Base-by-base conservation (phyloP, 1,140 invertebrate genomes). In the Drosophila punjabiensis region DNA sequence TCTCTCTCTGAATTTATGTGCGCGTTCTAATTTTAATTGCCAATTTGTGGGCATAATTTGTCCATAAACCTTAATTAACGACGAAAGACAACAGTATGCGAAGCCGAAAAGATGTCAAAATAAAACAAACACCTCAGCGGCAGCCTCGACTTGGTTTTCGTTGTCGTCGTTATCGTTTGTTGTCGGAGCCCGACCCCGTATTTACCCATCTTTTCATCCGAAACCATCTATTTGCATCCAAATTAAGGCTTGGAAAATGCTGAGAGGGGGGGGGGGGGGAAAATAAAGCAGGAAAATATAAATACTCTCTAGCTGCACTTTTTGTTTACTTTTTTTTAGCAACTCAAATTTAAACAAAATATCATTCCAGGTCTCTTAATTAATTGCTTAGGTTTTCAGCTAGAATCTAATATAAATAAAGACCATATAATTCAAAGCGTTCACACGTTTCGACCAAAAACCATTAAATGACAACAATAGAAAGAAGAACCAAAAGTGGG, bases 31-130 rank as follows among this genome's bases (percentile, higher is more conserved):
- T 90, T 90, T 90, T 90, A 90, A 90, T 90, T 90, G 86, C 76
- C 86, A 90, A 91, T 90, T 90, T 90, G 86, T 90, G 86, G 87
- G 82, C 86, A 90, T 90, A 90, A 90, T 90, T 90, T 90, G 86
- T 82, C 79, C 82, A 90, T 90, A 90, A 90, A 90, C 82, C 82
- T 86, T 90, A 90, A 90, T 90, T 90, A 90, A 90, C 87, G 82
- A 84, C 86, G 65, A 90, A 90, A 90, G 82, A 76, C 70, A 90
- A 90, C 86, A 90, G 52, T 43, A 75, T 56, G 56, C 41, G 48
- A 75, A 74, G 55, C 66, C 73, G 59, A 90, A 85, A 89, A 89
- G 85, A 89, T 89, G 85, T 89, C 86, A 85, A 90, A 89, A 89
- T 90, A 90, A 90, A 90, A 86, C 79, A 90, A 90, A 90, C 86